Conservation (phyloP, 2,888 invertebrate genomes). For the Diaphora mendica region DNA sequence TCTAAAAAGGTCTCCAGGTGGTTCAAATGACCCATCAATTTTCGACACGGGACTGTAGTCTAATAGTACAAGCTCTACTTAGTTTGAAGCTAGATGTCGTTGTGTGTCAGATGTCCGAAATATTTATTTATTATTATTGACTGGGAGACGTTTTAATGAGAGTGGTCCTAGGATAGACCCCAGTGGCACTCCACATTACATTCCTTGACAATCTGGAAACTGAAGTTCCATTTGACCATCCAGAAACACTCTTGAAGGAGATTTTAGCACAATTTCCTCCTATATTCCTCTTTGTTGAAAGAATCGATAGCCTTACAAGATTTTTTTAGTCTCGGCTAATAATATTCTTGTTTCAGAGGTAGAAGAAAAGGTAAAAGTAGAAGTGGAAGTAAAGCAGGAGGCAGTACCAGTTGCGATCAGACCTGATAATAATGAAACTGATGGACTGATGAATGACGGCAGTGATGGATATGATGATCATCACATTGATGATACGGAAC, state of each 20-base stretch:
- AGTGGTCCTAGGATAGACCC: neutral
- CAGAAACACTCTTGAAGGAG: neutral
- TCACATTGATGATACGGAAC: neutral
- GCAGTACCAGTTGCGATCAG: constrained; percentile 16
- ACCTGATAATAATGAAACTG: neutral
- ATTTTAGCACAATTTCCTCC: neutral
- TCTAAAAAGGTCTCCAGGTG: no score
- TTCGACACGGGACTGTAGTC: no score
- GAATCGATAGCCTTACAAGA: neutral
- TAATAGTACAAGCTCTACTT: no score
- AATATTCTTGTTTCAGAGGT: constrained; percentile 8
- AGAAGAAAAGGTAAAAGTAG: constrained; percentile 38
- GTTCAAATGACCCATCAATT: no score
- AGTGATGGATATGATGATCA: constrained; percentile 9
- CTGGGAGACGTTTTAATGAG: neutral
- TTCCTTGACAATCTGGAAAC: neutral
- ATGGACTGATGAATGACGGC: neutral
- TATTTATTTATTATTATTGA: no score
- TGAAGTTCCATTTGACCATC: neutral
- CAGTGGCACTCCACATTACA: neutral
- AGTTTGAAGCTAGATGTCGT: no score
- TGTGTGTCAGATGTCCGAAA: no score
- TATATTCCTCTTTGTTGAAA: neutral
- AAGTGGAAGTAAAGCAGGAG: constrained; percentile 65
- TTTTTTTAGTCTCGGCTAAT: neutral